Base-by-base conservation (phyloP, 2,113 vertebrate genomes). In the Isichthys henryi region DNA sequence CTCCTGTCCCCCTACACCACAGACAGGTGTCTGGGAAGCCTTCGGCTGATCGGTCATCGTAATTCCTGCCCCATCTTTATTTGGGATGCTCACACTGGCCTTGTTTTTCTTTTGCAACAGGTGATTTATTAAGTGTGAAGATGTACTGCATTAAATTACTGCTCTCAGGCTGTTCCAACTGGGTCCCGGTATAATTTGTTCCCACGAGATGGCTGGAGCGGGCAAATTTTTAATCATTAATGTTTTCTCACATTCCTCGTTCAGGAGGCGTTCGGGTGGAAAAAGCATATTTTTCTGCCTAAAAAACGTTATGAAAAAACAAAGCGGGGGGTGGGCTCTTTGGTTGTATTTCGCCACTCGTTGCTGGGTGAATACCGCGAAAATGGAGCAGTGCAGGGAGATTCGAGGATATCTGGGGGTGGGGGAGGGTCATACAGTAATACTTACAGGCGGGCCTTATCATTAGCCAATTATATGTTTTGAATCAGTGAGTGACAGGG, bases 51-150 rank as follows among this genome's bases (percentile, higher is more conserved):
- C 82, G 48, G 43, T 85, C 52, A n/a, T 49, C 48, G 21, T 89
- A 52, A 89, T 87, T 86, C 74, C 27, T 46, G 70, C 43, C 21
- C 43, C 6, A 27, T 66, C 23, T 45, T 85, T 89, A 66, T 85
- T 89, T 84, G 49, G 43, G 80, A 58, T 23, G n/a, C 80, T 56
- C 43, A 85, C 52, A 45, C 46, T 50, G 19, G 13, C n/a, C n/a
- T 45, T 49, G 45, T 62, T 27, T 66, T 27, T 66, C 2, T 70
- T 23, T 85, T 56, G 43, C 88, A 86, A 62, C 77, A 89, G 80
- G 77, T 89, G n/a, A 66, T 84, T 62, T 85, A 27, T 86, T 89
- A 21, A n/a, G 50, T 66, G 53, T 19, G 35, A 86, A n/a, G 82
- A 46, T 89, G 21, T 9, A 49, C 50, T 15, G 21, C 15, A 21